Conservation (phyloP, 92 coral and sea anemone genomes). For the Epizoanthus illoricatus region DNA sequence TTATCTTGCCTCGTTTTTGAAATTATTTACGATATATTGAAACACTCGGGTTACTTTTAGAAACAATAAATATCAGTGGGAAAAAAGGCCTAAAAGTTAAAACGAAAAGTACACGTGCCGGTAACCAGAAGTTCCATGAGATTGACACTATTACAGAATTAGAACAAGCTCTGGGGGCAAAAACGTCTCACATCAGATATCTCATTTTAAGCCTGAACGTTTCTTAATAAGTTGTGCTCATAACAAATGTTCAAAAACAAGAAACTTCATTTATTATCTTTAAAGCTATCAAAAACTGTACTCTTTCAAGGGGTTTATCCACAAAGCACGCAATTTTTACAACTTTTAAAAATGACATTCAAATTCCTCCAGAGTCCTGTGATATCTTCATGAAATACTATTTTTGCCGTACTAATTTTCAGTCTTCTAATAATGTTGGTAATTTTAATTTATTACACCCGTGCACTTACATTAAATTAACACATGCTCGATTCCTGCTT, state of each 20-base stretch:
- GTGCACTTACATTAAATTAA: too few relatives aligned
- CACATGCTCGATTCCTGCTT: slow-evolving; percentile 5
- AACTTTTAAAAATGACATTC: background rate
- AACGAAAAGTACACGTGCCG: slow-evolving; percentile 7
- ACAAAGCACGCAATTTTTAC: slow-evolving; percentile 17
- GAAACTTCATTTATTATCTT: slow-evolving; percentile 5
- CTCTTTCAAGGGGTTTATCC: slow-evolving; percentile 10
- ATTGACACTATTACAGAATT: slow-evolving; percentile 7
- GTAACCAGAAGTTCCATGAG: slow-evolving; percentile 8
- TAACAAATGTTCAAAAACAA: slow-evolving; percentile 9
- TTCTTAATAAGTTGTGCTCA: slow-evolving; percentile 13
- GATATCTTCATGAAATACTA: background rate
- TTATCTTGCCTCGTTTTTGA: slow-evolving; percentile 9
- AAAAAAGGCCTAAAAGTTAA: slow-evolving; percentile 12
- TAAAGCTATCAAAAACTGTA: slow-evolving; percentile 19
- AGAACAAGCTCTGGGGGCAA: slow-evolving; percentile 12
- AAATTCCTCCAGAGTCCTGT: too few relatives aligned
- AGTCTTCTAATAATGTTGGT: slow-evolving; percentile 2
- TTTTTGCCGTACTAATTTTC: background rate
- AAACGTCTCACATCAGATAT: slow-evolving; percentile 13
- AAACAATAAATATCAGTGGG: slow-evolving; percentile 8
- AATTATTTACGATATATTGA: slow-evolving; percentile 4
- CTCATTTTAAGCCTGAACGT: slow-evolving; percentile 11
- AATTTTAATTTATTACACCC: slow-evolving; percentile 16
- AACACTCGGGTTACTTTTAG: slow-evolving; percentile 14